Conservation (phyloP, 2,797 vertebrate genomes). For the Streptopelia turtur region DNA sequence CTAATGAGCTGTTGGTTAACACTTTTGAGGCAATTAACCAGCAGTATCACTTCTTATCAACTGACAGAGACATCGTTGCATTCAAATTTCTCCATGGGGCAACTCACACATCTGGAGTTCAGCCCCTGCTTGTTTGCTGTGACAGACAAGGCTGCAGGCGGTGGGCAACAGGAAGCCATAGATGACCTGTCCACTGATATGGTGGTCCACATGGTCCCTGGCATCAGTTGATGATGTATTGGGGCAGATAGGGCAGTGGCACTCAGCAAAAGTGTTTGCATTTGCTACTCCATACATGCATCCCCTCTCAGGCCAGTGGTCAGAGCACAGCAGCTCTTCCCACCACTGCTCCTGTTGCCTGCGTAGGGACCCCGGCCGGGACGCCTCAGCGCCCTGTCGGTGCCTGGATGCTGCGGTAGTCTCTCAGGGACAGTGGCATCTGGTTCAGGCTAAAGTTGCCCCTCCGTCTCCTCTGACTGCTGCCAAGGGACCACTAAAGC, state of each 20-base stretch:
- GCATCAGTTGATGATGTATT: not conserved
- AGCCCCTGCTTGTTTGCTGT: not conserved
- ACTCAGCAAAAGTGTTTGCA: not conserved
- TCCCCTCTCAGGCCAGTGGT: not conserved
- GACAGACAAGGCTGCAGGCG: not conserved
- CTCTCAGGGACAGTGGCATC: not conserved
- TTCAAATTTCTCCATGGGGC: not conserved
- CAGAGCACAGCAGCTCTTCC: not conserved
- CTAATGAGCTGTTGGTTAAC: conserved; percentile 35
- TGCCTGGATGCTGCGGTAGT: not conserved
- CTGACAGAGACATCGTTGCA: not conserved
- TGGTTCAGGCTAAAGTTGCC: not conserved
- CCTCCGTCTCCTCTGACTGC: not conserved
- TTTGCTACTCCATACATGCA: not conserved
- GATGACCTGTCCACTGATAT: fast-evolving
- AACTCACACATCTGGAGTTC: not conserved
- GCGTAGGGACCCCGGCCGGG: not conserved
- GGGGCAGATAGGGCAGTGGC: not conserved
- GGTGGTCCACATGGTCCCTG: not conserved
- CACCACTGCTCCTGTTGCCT: not conserved
- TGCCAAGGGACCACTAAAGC: not conserved
- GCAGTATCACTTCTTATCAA: not conserved
- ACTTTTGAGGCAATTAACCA: conserved; percentile 37
- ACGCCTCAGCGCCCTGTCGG: not conserved
- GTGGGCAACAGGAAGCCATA: not conserved